These are phyloP conservation scores for Chymomyza procnemis DNA, from an alignment of 2,888 invertebrate species.

Conservation along the genomic window DNA sequence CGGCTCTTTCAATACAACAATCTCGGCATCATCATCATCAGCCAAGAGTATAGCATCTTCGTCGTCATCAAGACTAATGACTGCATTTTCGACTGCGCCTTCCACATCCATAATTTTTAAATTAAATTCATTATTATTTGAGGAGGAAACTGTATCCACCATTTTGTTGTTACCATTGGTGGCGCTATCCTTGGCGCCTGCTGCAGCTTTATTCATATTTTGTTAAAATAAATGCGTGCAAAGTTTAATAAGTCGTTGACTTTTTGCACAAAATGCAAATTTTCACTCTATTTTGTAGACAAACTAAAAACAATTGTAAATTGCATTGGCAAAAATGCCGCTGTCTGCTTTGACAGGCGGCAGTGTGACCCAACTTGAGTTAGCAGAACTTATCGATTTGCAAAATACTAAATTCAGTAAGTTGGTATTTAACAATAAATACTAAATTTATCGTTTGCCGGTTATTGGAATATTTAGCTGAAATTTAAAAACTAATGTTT, in stretches of 20 bases:
- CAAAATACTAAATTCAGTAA: not conserved
- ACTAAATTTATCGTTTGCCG: too few relatives aligned
- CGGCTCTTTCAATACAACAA: conserved; percentile 19
- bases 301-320: not conserved
- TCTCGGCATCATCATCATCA: not conserved
- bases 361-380: not conserved
- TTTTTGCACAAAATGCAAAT: not conserved
- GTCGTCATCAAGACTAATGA: conserved; percentile 31
- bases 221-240: too few relatives aligned
- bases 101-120: conserved; percentile 61
- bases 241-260: not conserved
- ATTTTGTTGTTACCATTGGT: conserved; percentile 53
- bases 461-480: too few relatives aligned
- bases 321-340: not conserved
- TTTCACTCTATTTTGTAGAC: not conserved
- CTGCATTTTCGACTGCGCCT: conserved; percentile 24
- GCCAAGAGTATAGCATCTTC: conserved; percentile 34
- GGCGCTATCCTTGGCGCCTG: not conserved
- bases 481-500: too few relatives aligned
- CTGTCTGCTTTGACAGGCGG: not conserved
- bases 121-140: conserved; percentile 42
- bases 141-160: conserved; percentile 32
- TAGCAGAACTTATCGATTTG: not conserved
- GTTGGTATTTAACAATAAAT: too few relatives aligned
- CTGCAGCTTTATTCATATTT: not conserved